Conservation (phyloP, 2,797 vertebrate species). For the Apogon talboti region DNA sequence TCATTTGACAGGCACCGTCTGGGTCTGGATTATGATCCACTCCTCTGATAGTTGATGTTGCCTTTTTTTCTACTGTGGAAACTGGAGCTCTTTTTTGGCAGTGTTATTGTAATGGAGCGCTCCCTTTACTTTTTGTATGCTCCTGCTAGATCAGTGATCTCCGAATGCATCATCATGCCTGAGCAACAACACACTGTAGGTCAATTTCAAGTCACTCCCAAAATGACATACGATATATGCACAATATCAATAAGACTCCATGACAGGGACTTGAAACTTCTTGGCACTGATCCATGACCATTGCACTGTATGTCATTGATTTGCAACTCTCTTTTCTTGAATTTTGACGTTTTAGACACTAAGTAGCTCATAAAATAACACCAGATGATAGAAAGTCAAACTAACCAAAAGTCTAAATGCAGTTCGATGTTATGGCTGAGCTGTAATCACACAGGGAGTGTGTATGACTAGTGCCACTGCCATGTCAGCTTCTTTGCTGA, state of each 20-base stretch:
- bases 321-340: not conserved
- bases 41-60: slow-evolving; percentile 3
- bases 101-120: not conserved
- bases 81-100: not conserved
- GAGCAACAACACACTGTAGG: no score
- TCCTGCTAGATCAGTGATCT: not conserved
- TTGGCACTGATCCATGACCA: not conserved
- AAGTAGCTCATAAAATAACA: not conserved
- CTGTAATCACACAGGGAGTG: no score
- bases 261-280: not conserved
- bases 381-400: no score
- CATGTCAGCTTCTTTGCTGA: no score
- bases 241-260: not conserved
- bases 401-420: no score
- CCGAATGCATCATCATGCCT: not conserved
- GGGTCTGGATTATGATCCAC: slow-evolving; percentile 16
- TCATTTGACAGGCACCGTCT: slow-evolving; percentile 42
- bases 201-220: no score
- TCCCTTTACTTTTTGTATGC: not conserved
- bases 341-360: not conserved
- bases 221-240: no score
- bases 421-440: no score
- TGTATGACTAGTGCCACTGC: no score
- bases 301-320: not conserved
- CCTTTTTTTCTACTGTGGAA: slow-evolving; percentile 1